A percentile compares a stretch with the other conserved stretches of the same genome.
Conservation (phyloP, 2,888 invertebrate genomes). For the Gastracanthus pulcherrimus region DNA sequence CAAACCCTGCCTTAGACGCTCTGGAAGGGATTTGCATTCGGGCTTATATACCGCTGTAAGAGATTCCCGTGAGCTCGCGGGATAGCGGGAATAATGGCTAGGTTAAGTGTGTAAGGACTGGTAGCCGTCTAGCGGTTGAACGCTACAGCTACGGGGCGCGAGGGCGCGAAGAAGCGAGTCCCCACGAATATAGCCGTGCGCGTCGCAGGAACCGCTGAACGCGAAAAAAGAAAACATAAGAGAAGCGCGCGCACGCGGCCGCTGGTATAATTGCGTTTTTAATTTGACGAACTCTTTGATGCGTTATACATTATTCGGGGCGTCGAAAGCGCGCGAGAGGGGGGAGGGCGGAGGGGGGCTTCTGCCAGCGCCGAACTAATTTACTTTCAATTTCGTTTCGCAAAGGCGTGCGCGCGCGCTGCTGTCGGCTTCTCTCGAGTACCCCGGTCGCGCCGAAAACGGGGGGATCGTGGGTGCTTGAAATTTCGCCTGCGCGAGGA, state of each 20-base stretch:
- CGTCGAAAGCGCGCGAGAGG: constrained; percentile 25
- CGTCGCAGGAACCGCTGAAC: background rate
- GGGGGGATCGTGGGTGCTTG: too few relatives aligned
- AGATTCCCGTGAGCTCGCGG: too few relatives aligned
- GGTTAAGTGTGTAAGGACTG: too few relatives aligned
- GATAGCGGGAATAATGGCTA: too few relatives aligned
- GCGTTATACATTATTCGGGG: constrained; percentile 55
- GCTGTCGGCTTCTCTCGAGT: constrained; percentile 3
- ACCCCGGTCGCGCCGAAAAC: too few relatives aligned
- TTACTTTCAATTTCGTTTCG: constrained; percentile 67
- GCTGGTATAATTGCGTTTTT: constrained; percentile 75
- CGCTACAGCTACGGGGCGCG: too few relatives aligned
- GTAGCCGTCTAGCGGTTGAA: too few relatives aligned
- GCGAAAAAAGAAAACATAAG: background rate
- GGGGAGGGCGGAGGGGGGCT: background rate
- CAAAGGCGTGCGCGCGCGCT: constrained; percentile 53
- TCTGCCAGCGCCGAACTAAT: constrained; percentile 62
- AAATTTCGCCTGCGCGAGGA: too few relatives aligned
- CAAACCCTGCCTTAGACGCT: too few relatives aligned
- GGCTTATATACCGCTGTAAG: too few relatives aligned
- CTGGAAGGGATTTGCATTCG: too few relatives aligned
- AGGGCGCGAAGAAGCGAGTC: too few relatives aligned
- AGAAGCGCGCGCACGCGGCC: background rate
- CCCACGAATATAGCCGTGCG: background rate
- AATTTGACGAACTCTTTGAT: constrained; percentile 76